phyloP scores from a whole-genome alignment of 2,888 invertebrate genomes.

The Oeneis ivallda region DNA sequence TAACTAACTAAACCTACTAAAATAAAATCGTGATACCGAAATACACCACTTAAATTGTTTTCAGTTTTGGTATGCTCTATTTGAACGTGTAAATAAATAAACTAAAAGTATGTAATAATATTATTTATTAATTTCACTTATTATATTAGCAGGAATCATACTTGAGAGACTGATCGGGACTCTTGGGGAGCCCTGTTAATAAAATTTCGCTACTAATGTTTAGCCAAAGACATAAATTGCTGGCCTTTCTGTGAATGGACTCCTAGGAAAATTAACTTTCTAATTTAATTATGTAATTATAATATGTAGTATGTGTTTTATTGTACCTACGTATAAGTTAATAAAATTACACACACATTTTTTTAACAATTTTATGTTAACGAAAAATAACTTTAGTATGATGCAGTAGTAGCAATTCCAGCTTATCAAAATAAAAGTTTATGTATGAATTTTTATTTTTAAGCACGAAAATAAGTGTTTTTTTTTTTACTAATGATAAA shows the following conservation, averaged over 20 bases:
- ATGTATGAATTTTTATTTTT: not conserved
- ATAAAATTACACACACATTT: not conserved
- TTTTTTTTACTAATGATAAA: not conserved
- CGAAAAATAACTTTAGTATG: not conserved
- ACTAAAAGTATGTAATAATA: not conserved
- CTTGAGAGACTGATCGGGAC: slow-evolving; percentile 9
- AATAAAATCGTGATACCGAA: not conserved
- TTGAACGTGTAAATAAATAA: slow-evolving; percentile 5
- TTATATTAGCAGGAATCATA: not conserved
- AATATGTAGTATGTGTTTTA: not conserved
- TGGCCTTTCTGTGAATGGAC: slow-evolving; percentile 6
- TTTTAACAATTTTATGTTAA: not conserved
- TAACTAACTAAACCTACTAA: too few species aligned
- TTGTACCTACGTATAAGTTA: not conserved
- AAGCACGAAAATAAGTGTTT: slow-evolving; percentile 7
- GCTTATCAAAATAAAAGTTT: not conserved
- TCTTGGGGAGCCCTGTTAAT: not conserved
- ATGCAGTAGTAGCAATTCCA: not conserved
- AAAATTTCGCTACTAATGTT: slow-evolving; percentile 2
- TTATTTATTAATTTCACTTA: slow-evolving; percentile 15
- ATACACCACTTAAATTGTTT: not conserved
- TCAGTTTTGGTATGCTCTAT: slow-evolving; percentile 1
- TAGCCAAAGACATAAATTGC: slow-evolving; percentile 16
- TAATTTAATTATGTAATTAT: not conserved
- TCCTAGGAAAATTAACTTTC: slow-evolving; percentile 6